Base-by-base conservation (phyloP, 2,888 invertebrate species). In the Agrotis clavis region DNA sequence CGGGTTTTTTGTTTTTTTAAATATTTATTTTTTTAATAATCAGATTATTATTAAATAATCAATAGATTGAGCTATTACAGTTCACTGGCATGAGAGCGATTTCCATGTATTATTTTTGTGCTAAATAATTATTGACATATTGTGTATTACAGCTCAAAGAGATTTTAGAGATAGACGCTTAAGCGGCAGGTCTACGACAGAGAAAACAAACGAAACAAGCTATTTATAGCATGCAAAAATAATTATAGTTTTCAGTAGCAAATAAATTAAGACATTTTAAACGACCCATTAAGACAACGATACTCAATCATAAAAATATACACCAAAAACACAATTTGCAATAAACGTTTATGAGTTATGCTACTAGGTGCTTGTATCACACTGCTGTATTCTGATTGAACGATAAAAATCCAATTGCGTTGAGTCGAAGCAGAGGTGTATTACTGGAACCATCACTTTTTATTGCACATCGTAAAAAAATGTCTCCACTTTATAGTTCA, bases 381-480 rank as follows among this genome's bases (percentile, higher is more conserved):
- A 74, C 73, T 66, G 71, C 72, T 73, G 71, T 81, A 66, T 79
- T 83, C 81, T 79, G 76, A 87, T 86, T 86, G 82, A 69, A 67
- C 74, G 62, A 74, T 87, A 87, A 87, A 87, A 87, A 62, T 73
- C 64, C 76, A 80, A 84, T 86, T 74, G 70, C 56, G 67, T 74
- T 67, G 71, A 78, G 57, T 75, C 60, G 72, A 81, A 84, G 73
- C 74, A 79, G 68, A 84, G 78, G 75, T 84, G 76, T 82, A 82
- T 83, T 79, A 79, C 74, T 59, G 56, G 70, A 84, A 75, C 74
- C 79, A 72, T 85, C 82, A 78, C 50, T 72, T 87, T 86, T 86
- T 87, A 87, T 82, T 76, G 70, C 48, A 45, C 21, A 59, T 79
- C 86, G 74, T 87, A 87, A 86, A 84, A 75, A 70, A 82, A 79